phyloP scores from a whole-genome alignment of 2,797 vertebrate genomes.

The Loris lydekkerianus region DNA sequence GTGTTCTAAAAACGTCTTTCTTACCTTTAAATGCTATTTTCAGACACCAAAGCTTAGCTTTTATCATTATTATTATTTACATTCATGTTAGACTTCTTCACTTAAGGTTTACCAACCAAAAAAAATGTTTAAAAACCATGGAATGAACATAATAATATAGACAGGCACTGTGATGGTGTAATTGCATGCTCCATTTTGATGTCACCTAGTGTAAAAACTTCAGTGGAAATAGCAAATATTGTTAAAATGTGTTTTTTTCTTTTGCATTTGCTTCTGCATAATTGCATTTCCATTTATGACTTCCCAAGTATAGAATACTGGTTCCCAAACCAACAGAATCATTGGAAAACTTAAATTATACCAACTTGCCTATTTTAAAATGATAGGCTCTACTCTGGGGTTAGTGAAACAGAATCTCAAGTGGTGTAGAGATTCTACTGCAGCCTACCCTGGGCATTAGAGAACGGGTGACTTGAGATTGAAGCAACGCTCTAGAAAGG shows the following conservation, averaged over 20 bases:
- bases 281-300: background rate
- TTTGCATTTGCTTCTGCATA: background rate
- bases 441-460: background rate
- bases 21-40: background rate
- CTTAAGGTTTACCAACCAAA: background rate
- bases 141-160: background rate
- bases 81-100: conserved; percentile 32
- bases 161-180: background rate
- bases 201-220: background rate
- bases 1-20: background rate
- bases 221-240: background rate
- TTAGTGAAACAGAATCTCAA: background rate
- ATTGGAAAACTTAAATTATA: background rate
- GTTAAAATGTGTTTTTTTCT: background rate
- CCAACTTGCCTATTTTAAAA: background rate
- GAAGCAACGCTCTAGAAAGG: background rate
- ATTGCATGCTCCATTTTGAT: background rate
- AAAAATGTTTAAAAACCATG: background rate
- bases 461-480: background rate
- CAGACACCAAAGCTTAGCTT: background rate
- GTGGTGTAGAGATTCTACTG: background rate
- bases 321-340: conserved; percentile 3
- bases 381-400: background rate
- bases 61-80: background rate
- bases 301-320: background rate